phyloP scores from a whole-genome alignment of 2,888 invertebrate species.

The Tetanocera ferruginea region DNA sequence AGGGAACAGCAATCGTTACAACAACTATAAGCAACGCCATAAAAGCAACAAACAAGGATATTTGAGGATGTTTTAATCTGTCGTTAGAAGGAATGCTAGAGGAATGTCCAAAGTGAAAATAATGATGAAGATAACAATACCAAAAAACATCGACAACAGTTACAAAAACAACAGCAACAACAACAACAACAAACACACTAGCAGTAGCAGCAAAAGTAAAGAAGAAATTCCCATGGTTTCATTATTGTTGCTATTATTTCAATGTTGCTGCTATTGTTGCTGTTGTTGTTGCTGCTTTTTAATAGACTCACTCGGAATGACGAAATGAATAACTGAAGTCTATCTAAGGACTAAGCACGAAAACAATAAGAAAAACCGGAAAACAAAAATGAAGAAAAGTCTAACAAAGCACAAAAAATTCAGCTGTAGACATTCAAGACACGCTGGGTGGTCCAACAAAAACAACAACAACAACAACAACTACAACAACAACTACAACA shows the following conservation, averaged over 20 bases:
- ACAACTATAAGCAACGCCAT: background rate
- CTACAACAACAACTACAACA: too few species aligned
- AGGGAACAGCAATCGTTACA: background rate
- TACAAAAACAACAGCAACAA: background rate
- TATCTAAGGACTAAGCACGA: too few species aligned
- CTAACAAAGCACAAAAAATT: too few species aligned
- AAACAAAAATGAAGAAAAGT: too few species aligned
- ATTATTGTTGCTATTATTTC: too few species aligned
- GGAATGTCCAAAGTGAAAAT: slow-evolving; percentile 30
- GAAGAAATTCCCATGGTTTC: too few species aligned
- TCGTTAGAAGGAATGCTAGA: slow-evolving; percentile 4
- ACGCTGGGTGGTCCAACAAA: too few species aligned
- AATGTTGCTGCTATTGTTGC: background rate
- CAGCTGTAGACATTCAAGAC: too few species aligned
- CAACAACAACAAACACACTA: background rate
- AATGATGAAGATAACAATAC: slow-evolving; percentile 26
- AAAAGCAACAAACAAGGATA: slow-evolving; percentile 19
- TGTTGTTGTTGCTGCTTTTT: background rate
- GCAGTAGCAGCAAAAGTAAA: background rate
- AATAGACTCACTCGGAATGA: slow-evolving; percentile 21
- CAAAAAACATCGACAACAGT: background rate
- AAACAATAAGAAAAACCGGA: too few species aligned
- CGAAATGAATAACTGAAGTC: slow-evolving; percentile 6
- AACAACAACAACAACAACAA: too few species aligned
- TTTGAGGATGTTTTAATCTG: slow-evolving; percentile 26